These are phyloP conservation scores for Aurelia aurita DNA, from an alignment of 30 jellyfish, hydroid and myxozoan genomes.

Conservation along the genomic window DNA sequence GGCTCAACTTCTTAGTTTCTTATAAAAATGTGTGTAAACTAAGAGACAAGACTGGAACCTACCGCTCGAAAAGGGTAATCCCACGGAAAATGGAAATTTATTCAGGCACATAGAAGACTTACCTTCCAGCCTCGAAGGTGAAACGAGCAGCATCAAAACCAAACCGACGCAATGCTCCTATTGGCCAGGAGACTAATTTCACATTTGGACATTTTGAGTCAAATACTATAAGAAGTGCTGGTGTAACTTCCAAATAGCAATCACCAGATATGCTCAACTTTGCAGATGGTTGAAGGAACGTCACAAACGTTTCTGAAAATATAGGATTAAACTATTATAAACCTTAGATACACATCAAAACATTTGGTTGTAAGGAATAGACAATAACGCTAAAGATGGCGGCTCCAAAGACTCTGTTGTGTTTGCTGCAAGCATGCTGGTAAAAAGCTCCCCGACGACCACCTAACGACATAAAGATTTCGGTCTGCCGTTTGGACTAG, in stretches of 20 bases:
- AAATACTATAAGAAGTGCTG: slow-evolving; percentile 14
- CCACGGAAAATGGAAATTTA: background rate
- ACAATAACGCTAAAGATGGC: too few relatives aligned
- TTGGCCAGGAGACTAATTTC: slow-evolving; percentile 76
- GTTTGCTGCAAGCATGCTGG: too few relatives aligned
- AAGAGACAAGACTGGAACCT: background rate
- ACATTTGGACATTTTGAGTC: slow-evolving; percentile 36
- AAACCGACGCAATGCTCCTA: slow-evolving; percentile 65
- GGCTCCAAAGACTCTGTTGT: too few relatives aligned
- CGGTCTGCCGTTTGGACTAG: too few relatives aligned
- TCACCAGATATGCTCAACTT: slow-evolving; percentile 67
- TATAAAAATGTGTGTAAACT: too few relatives aligned
- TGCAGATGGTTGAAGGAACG: slow-evolving; percentile 70
- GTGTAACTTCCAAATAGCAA: slow-evolving; percentile 48
- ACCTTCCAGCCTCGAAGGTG: slow-evolving; percentile 83
- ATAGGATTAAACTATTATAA: background rate
- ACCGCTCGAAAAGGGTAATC: background rate
- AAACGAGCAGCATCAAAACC: slow-evolving; percentile 71
- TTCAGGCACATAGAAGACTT: background rate
- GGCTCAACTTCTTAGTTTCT: too few relatives aligned
- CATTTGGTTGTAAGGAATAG: too few relatives aligned
- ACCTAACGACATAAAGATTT: too few relatives aligned
- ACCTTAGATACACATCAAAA: too few relatives aligned
- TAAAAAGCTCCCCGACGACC: too few relatives aligned
- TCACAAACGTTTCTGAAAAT: slow-evolving; percentile 28